Evolutionary conservation across 2,888 invertebrate genomes (phyloP), one percentile per base, ranked within the genome.

Genomic region (Andrena fulva): DNA sequence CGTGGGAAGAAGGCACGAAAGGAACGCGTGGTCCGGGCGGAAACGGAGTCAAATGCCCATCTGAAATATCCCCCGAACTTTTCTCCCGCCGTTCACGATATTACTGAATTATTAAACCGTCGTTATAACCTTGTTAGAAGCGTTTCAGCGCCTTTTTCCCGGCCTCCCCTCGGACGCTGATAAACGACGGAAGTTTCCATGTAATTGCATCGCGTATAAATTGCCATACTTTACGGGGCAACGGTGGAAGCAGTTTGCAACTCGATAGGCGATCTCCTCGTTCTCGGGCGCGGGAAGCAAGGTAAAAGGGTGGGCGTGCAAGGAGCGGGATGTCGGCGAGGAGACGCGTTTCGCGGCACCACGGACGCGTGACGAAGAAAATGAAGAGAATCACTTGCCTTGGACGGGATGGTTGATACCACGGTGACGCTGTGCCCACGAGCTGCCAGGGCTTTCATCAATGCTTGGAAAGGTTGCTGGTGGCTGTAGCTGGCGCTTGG

Each of bases 401-500:
- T 91, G 63, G 89, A 87, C 10, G 91, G 91, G 56, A 91, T 84
- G 24, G 92, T 92, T 31, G 92, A 92, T 79, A 92, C 86, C 69
- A 92, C 90, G 42, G 92, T 91, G 50, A 92, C 89, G 60, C 77
- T 89, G 88, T 92, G 92, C 35, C 90, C 91, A 70, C 89, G 89
- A 60, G 79, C 78, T 5, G 92, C 92, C 64, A 92, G 86, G 69
- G 91, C 90, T 79, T 91, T 92, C 93, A 91, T 92, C 80, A 93
- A 82, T 50, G 92, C 91, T 78, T 92, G 92, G 86, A 92, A 93
- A 50, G 93, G 92, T 81, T 93, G 92, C 75, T 93, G 93, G 87
- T 93, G 92, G 71, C 93, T 93, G 82, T 91, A 93, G 88, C 92
- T 92, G 35, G 89, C 71, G 82, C 92, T 91, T 8, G 92, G 92